phyloP scores from a whole-genome alignment of 2,113 vertebrate genomes.

The Crocuta crocuta region DNA sequence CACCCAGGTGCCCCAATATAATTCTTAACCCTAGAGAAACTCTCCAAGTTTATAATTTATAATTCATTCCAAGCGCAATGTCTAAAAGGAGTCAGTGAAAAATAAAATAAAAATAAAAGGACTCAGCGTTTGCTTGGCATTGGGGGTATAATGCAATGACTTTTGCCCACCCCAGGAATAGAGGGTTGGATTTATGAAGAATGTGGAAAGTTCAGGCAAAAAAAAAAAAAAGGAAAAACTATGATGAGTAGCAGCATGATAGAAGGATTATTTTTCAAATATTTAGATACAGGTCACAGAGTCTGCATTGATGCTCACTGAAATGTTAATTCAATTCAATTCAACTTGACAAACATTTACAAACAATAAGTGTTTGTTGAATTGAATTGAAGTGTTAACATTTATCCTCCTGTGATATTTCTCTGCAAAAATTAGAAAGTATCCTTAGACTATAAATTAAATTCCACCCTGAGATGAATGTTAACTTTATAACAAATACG shows the following conservation, averaged over 20 bases:
- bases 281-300: slow-evolving; percentile 73
- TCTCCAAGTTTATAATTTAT: neutral
- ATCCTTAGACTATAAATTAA: slow-evolving; percentile 73
- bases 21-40: neutral
- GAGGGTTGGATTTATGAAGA: neutral
- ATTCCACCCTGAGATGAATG: slow-evolving; percentile 69
- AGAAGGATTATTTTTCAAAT: slow-evolving; percentile 54
- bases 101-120: neutral
- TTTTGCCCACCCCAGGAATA: neutral
- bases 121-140: neutral
- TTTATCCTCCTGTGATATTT: slow-evolving; percentile 72
- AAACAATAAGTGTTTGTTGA: slow-evolving; percentile 77
- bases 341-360: slow-evolving; percentile 76
- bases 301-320: slow-evolving; percentile 50
- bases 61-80: neutral
- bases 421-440: slow-evolving; percentile 69
- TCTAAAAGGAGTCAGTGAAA: neutral
- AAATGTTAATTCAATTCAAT: slow-evolving; percentile 78
- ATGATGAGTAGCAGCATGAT: slow-evolving; percentile 12
- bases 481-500: slow-evolving; percentile 72
- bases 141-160: neutral
- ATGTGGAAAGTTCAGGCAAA: neutral
- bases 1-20: neutral
- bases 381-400: slow-evolving; percentile 76
- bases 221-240: neutral